phyloP scores from a whole-genome alignment of 2,888 invertebrate species.

The Caenorhabditis virilis region DNA sequence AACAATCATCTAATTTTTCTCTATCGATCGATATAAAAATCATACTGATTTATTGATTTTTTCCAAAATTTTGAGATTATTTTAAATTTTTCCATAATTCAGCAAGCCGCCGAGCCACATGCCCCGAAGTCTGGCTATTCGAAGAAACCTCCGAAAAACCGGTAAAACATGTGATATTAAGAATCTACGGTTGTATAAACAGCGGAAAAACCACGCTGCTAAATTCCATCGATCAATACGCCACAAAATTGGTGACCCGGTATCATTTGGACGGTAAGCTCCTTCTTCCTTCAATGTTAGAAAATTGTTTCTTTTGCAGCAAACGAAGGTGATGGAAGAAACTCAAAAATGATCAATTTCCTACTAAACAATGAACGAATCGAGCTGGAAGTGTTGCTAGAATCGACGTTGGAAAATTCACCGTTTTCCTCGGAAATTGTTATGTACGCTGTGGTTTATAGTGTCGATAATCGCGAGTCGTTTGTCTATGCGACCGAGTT shows the following conservation, averaged over 20 bases:
- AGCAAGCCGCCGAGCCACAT: constrained; percentile 60
- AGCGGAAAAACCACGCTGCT: constrained; percentile 60
- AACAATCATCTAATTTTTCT: no score
- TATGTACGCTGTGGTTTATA: constrained; percentile 58
- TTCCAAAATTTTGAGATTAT: no score
- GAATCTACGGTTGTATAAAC: constrained; percentile 57
- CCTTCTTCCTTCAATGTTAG: no score
- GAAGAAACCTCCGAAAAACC: constrained; percentile 29
- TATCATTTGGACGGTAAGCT: constrained; percentile 19
- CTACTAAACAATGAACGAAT: constrained; percentile 62
- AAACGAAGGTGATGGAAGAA: constrained; percentile 19
- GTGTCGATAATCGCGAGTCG: constrained; percentile 60
- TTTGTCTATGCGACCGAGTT: constrained; percentile 55
- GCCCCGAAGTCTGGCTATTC: constrained; percentile 66
- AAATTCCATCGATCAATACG: constrained; percentile 53
- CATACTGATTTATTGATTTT: no score
- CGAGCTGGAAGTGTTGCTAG: constrained; percentile 61
- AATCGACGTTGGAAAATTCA: constrained; percentile 50
- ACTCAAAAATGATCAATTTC: constrained; percentile 43
- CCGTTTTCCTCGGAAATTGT: constrained; percentile 44
- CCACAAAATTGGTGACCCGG: constrained; percentile 27
- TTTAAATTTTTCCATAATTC: no score
- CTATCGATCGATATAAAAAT: no score
- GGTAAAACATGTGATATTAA: constrained; percentile 30
- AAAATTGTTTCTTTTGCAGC: constrained; percentile 1